Percentiles rank a stretch among this genome's conserved stretches.
Conservation (phyloP, 2,113 vertebrate genomes). For the Pungitius pungitius region DNA sequence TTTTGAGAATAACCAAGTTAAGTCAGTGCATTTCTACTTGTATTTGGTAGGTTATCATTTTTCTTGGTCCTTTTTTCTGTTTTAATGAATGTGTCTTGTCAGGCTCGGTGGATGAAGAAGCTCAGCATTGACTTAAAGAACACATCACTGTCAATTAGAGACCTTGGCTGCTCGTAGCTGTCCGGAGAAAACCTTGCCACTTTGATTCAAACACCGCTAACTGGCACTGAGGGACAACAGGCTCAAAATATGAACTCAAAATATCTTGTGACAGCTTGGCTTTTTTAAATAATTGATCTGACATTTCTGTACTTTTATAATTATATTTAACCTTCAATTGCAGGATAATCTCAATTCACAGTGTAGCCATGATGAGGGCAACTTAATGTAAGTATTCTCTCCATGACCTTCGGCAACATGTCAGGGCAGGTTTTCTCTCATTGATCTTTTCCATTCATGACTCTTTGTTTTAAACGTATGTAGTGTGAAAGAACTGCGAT, state of each 20-base stretch:
- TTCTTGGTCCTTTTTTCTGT: constrained; percentile 50
- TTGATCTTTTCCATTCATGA: constrained; percentile 25
- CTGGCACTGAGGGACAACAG: constrained; percentile 67
- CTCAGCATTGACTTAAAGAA: constrained; percentile 74
- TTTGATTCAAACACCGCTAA: constrained; percentile 74
- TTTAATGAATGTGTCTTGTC: constrained; percentile 80
- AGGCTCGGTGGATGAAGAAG: constrained; percentile 72
- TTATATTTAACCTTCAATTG: constrained; percentile 45
- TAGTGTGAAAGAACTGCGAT: constrained; percentile 7
- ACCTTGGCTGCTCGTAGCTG: constrained; percentile 62
- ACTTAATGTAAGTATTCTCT: constrained; percentile 23
- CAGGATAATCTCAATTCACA: constrained; percentile 29
- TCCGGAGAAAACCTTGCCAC: constrained; percentile 76
- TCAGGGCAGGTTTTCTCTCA: constrained; percentile 1
- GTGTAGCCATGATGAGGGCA: constrained; percentile 20
- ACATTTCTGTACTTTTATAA: constrained; percentile 26
- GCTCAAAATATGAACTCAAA: constrained; percentile 61
- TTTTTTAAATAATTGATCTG: constrained; percentile 8
- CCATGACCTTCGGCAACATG: constrained; percentile 23
- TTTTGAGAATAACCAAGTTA: constrained; percentile 50
- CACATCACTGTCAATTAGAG: constrained; percentile 82
- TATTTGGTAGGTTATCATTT: constrained; percentile 37
- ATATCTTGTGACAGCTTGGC: constrained; percentile 57
- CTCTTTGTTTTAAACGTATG: constrained; percentile 21
- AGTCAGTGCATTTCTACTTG: constrained; percentile 36